Percentiles rank a stretch among this genome's conserved stretches.
phyloP scores from a whole-genome alignment of 2,113 vertebrate species.

The Platycercus adscitus region DNA sequence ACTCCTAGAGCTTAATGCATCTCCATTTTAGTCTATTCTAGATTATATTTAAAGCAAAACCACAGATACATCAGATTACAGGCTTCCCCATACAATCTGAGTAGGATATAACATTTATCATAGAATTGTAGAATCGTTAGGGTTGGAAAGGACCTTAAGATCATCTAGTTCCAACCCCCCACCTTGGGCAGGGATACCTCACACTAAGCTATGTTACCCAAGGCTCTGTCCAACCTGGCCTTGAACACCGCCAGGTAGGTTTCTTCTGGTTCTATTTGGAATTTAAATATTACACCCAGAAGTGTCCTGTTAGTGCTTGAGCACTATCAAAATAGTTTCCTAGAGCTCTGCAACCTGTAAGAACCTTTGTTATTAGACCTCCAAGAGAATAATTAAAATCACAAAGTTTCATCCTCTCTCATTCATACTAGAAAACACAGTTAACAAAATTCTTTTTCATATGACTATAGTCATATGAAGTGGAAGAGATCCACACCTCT shows the following conservation, averaged over 20 bases:
- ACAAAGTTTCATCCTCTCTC: neutral
- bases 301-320: neutral
- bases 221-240: too few species aligned
- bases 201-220: too few species aligned
- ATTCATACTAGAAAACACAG: neutral
- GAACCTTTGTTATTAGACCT: neutral
- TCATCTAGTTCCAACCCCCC: too few species aligned
- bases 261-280: neutral
- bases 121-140: too few species aligned
- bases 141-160: too few species aligned
- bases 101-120: neutral
- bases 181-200: too few species aligned
- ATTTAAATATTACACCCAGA: neutral
- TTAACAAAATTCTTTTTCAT: neutral
- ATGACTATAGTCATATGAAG: neutral
- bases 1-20: neutral
- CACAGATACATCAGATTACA: neutral
- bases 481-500: neutral
- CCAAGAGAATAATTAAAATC: neutral
- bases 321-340: neutral
- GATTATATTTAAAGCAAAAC: neutral
- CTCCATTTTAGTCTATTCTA: neutral
- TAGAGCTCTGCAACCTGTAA: neutral
- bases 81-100: neutral
- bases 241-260: too few species aligned